Evolutionary conservation across 2,797 vertebrate genomes (phyloP), one percentile per base, ranked within the genome.

Genomic region (Pseudochromis fuscus): DNA sequence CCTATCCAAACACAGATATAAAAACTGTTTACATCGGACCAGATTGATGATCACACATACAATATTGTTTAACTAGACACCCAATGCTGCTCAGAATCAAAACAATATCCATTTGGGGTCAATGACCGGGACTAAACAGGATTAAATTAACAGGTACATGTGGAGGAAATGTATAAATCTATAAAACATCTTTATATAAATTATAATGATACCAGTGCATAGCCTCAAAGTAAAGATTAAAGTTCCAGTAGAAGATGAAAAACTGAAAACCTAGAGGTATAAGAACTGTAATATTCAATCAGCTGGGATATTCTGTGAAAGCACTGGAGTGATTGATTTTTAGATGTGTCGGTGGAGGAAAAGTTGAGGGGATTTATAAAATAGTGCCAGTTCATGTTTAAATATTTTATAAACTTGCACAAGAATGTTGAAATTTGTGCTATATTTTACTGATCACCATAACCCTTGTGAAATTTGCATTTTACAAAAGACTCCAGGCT

Each of bases 21-120:
- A 23, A 42, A 60, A 61, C 24, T 11, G 31, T 44, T 66, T 56
- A 31, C 7, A 9, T 8, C 61, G 19, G 28, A 56, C 16, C n/a
- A 30, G 33, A 7, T n/a, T 18, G 1, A 40, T 40, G 38, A 5
- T 18, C 12, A n/a, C 16, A 40, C 16, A 18, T n/a, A n/a, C n/a
- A n/a, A n/a, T n/a, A n/a, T 8, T 16, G 46, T 37, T n/a, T 50
- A 19, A n/a, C 7, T 45, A 12, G 30, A 8, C 30, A 30, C 4
- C 30, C 40, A 44, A 44, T n/a, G 40, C 40, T n/a, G n/a, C 7
- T 40, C 7, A 1, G 4, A 15, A 15, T 37, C 5, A 4, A 38
- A 40, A n/a, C 6, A 15, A 7, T 40, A 6, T 40, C 6, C 38
- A n/a, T 2, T 40, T 7, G 38, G 38, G 35, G 12, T 15, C 13